phyloP scores from a whole-genome alignment of 92 coral and sea anemone species.

The Heteractis magnifica region DNA sequence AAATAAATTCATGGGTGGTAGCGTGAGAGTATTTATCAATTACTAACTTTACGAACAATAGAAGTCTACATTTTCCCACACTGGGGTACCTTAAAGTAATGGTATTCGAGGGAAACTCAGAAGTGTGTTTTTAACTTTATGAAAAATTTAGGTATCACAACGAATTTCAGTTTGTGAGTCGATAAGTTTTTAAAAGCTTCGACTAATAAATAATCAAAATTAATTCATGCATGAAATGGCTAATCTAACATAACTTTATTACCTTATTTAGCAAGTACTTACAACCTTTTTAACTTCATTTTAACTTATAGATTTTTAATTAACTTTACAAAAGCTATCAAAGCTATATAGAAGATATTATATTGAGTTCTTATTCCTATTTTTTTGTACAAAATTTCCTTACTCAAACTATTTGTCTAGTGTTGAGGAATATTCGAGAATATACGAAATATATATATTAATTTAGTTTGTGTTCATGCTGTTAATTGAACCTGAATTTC shows the following conservation, averaged over 20 bases:
- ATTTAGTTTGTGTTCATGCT: neutral
- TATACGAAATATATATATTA: neutral
- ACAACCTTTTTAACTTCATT: neutral
- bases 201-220: neutral
- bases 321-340: neutral
- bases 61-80: neutral
- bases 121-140: neutral
- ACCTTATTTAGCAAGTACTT: neutral
- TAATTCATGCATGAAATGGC: neutral
- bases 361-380: neutral
- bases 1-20: neutral
- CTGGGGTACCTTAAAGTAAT: neutral
- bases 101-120: neutral
- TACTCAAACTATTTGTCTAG: neutral
- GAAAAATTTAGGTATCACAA: neutral
- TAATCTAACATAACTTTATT: neutral
- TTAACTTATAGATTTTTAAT: neutral
- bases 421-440: neutral
- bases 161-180: neutral
- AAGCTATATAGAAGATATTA: neutral
- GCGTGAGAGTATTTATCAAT: conserved; percentile 24
- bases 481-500: neutral
- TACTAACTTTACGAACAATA: neutral
- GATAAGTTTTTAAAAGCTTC: neutral
- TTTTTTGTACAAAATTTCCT: neutral